Evolutionary conservation across 2,797 vertebrate genomes (phyloP).

Genomic region (Pseudochaenichthys georgianus): DNA sequence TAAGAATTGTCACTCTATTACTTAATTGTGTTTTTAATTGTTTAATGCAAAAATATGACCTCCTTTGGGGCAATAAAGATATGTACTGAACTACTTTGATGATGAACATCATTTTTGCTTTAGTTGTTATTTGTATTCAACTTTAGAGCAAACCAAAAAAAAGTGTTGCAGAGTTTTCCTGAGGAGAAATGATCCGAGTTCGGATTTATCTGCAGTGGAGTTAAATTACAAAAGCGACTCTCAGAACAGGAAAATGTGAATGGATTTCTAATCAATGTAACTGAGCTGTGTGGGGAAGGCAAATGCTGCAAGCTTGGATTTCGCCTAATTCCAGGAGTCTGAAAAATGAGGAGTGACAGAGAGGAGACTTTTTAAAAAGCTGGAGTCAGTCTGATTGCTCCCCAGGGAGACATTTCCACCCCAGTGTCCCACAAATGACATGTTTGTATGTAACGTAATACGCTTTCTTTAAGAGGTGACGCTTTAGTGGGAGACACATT

Average conservation of each 20-base stretch:
- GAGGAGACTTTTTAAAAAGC: slow-evolving; percentile 72
- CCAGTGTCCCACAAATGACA: slow-evolving; percentile 78
- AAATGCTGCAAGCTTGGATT: slow-evolving; percentile 53
- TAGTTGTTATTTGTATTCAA: too few species aligned
- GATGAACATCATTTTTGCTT: accelerated
- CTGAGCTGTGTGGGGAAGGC: slow-evolving; percentile 47
- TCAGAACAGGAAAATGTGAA: slow-evolving; percentile 65
- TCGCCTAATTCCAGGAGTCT: slow-evolving; percentile 62
- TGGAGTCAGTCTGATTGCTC: slow-evolving; percentile 82
- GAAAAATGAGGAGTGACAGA: slow-evolving; percentile 70
- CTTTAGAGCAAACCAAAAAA: not conserved
- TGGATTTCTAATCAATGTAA: slow-evolving; percentile 76
- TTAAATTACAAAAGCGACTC: slow-evolving; percentile 61
- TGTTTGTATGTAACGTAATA: slow-evolving; percentile 80
- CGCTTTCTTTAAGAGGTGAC: slow-evolving; percentile 76
- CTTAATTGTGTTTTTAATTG: too few species aligned
- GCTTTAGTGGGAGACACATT: slow-evolving; percentile 69
- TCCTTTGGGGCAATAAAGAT: too few species aligned
- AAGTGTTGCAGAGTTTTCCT: not conserved
- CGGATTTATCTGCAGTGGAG: slow-evolving; percentile 53
- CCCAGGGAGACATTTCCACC: slow-evolving; percentile 79
- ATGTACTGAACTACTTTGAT: not conserved
- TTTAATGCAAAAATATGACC: too few species aligned
- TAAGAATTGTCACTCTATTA: too few species aligned
- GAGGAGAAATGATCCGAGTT: not conserved